Evolutionary conservation across 2,888 invertebrate genomes (phyloP).

Genomic region (Drosophila mercatorum): DNA sequence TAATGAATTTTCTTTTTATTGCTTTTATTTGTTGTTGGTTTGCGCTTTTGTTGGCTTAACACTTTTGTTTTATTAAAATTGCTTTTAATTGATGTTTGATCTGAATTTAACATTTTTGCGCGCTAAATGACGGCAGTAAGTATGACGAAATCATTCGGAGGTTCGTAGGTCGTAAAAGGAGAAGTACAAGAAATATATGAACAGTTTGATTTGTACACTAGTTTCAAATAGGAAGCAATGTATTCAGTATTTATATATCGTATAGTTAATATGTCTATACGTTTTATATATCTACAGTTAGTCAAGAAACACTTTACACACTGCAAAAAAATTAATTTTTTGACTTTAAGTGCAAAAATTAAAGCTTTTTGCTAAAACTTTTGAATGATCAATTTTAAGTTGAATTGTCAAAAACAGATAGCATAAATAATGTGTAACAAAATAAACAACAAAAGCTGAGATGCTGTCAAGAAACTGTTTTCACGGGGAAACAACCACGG

Average conservation of each 20-base stretch:
- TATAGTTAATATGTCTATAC: not conserved
- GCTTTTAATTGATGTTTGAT: slow-evolving; percentile 52
- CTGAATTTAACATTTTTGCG: slow-evolving; percentile 9
- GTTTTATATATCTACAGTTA: too few relatives aligned
- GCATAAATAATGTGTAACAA: too few relatives aligned
- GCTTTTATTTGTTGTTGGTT: slow-evolving; percentile 25
- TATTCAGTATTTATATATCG: not conserved
- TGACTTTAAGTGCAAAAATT: too few relatives aligned
- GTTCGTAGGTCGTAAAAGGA: not conserved
- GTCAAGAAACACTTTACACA: too few relatives aligned
- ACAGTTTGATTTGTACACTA: not conserved
- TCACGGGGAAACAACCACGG: too few relatives aligned
- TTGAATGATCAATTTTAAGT: too few relatives aligned
- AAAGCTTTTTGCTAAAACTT: too few relatives aligned
- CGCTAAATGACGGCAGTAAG: slow-evolving; percentile 13
- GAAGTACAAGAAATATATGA: not conserved
- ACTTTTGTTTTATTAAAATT: slow-evolving; percentile 46
- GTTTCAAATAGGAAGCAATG: not conserved
- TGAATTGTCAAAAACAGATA: too few relatives aligned
- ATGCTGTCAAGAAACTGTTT: too few relatives aligned
- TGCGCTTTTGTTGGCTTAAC: slow-evolving; percentile 43
- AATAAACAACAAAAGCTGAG: too few relatives aligned
- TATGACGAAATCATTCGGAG: slow-evolving; percentile 3
- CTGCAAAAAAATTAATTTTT: too few relatives aligned
- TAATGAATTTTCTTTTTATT: slow-evolving; percentile 9